Conservation (phyloP, 2,888 invertebrate genomes). For the Trachelus stipa region DNA sequence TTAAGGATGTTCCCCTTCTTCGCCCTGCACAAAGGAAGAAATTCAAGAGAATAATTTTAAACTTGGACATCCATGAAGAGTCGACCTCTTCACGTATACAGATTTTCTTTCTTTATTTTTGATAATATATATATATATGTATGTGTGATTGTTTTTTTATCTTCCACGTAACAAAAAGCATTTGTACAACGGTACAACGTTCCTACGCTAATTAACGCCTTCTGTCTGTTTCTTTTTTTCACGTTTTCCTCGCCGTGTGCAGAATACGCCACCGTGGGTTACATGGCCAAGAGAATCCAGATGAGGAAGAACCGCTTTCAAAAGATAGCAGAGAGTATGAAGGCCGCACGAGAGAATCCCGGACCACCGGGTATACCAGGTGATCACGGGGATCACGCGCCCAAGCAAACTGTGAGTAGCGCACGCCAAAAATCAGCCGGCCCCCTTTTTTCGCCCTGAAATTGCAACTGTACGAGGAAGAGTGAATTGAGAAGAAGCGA, state of each 20-base stretch:
- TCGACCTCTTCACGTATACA: not conserved
- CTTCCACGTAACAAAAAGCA: not conserved
- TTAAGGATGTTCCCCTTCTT: too few species aligned
- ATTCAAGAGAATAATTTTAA: not conserved
- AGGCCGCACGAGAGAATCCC: conserved; percentile 79
- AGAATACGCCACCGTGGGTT: conserved; percentile 98
- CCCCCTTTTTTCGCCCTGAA: conserved; percentile 5
- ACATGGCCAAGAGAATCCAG: conserved; percentile 97
- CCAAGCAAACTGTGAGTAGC: conserved; percentile 81
- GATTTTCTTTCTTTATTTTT: not conserved
- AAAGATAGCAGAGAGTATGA: conserved; percentile 93
- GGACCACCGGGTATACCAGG: conserved; percentile 74
- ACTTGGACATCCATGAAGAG: not conserved
- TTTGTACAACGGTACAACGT: not conserved
- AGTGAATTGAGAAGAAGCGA: not conserved
- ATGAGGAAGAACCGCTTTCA: conserved; percentile 96
- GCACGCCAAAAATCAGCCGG: conserved; percentile 42
- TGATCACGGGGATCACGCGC: conserved; percentile 76
- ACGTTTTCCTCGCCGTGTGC: conserved; percentile 50
- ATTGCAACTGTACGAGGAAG: not conserved
- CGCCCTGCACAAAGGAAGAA: not conserved
- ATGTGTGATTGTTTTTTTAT: not conserved
- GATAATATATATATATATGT: not conserved
- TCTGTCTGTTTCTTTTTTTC: not conserved
- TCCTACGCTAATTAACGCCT: not conserved